These are phyloP conservation scores for Eulacestoma nigropectus DNA, from an alignment of 2,113 vertebrate genomes.

Conservation along the genomic window DNA sequence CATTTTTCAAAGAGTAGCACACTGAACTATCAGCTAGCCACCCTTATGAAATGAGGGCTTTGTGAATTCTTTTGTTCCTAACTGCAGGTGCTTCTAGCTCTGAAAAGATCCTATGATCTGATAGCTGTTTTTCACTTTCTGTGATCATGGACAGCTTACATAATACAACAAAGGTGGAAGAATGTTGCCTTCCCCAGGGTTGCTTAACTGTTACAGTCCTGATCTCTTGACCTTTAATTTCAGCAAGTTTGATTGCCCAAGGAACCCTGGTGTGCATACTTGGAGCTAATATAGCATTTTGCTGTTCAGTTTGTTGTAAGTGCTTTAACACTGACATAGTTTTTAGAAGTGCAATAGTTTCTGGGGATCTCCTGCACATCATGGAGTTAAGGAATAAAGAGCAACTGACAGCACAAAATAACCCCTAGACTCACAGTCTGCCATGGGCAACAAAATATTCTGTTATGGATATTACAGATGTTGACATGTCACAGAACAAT, in stretches of 20 bases:
- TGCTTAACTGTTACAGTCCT: slow-evolving; percentile 68
- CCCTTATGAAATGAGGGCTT: slow-evolving; percentile 49
- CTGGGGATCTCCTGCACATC: not conserved
- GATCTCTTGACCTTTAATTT: slow-evolving; percentile 76
- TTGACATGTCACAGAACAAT: slow-evolving; percentile 8
- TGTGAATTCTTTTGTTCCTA: slow-evolving; percentile 68
- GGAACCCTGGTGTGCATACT: slow-evolving; percentile 64
- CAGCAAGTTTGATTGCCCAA: slow-evolving; percentile 68
- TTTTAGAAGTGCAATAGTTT: slow-evolving; percentile 45
- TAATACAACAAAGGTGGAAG: slow-evolving; percentile 66
- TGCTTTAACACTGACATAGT: slow-evolving; percentile 22
- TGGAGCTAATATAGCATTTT: slow-evolving; percentile 50
- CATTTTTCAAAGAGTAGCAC: slow-evolving; percentile 1
- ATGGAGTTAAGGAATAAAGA: slow-evolving; percentile 30
- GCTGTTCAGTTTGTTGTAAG: slow-evolving; percentile 52
- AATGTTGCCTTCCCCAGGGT: slow-evolving; percentile 62
- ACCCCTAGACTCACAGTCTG: not conserved
- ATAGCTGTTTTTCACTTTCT: slow-evolving; percentile 67
- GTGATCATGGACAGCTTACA: slow-evolving; percentile 63
- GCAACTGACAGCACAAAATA: not conserved
- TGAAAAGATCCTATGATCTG: slow-evolving; percentile 69
- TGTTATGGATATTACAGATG: not conserved
- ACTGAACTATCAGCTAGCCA: not conserved
- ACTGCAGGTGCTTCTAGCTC: slow-evolving; percentile 65
- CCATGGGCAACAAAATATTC: not conserved